Evolutionary conservation across 2,888 invertebrate genomes (phyloP).

Genomic region (Heliconius cydno): DNA sequence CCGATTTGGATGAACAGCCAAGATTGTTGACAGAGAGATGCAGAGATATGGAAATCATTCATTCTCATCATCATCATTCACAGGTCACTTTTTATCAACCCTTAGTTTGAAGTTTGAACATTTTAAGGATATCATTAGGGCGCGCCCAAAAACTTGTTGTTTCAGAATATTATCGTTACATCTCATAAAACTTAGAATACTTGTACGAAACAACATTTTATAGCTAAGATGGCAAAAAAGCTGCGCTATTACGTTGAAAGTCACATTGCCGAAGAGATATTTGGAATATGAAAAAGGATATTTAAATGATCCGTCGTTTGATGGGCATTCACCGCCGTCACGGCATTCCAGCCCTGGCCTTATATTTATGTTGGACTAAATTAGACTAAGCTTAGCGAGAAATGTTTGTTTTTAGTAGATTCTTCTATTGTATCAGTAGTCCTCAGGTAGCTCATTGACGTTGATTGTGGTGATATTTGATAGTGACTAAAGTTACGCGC

Average conservation of each 20-base stretch:
- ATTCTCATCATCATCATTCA: too few species aligned
- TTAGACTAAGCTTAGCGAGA: constrained; percentile 29
- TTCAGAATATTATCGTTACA: constrained; percentile 1
- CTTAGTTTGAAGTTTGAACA: not conserved
- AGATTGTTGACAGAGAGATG: constrained; percentile 27
- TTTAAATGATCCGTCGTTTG: constrained; percentile 59
- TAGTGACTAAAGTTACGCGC: not conserved
- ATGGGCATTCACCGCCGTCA: constrained; percentile 33
- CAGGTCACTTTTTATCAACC: constrained; percentile 10
- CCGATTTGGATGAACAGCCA: constrained; percentile 35
- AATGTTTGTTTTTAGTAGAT: constrained; percentile 6
- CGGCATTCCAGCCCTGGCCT: constrained; percentile 34
- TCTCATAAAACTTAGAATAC: constrained; percentile 4
- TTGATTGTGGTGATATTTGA: not conserved
- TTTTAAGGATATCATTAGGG: constrained; percentile 14
- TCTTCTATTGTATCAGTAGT: not conserved
- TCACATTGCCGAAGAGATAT: constrained; percentile 46
- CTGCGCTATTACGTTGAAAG: not conserved
- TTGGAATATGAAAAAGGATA: constrained; percentile 60
- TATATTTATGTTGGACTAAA: constrained; percentile 16
- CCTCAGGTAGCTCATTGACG: not conserved
- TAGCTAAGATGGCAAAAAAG: constrained; percentile 13
- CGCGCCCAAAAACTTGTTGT: not conserved
- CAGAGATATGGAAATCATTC: constrained; percentile 34
- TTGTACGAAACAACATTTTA: constrained; percentile 7